Conservation (phyloP, 2,888 invertebrate genomes). For the Ophion ellenae region DNA sequence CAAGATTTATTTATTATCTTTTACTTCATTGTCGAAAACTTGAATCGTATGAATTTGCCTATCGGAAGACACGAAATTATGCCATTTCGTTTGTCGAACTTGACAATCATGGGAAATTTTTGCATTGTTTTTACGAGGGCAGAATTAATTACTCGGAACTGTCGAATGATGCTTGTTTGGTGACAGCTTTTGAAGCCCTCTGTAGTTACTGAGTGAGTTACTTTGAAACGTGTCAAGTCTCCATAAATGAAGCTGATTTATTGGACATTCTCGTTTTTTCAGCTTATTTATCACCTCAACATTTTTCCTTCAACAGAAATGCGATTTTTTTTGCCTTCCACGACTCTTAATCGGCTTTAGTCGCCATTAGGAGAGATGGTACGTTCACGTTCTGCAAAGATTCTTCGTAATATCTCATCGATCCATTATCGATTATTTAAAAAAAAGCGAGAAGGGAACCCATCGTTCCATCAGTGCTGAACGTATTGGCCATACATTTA, state of each 20-base stretch:
- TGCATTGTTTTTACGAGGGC: not conserved
- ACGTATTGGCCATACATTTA: not conserved
- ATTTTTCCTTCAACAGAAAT: not conserved
- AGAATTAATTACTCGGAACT: no score
- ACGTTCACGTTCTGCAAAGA: slow-evolving; percentile 18
- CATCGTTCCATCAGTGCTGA: not conserved
- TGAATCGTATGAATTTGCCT: no score
- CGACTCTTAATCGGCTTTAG: slow-evolving; percentile 5
- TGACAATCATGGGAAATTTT: not conserved
- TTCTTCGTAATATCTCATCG: slow-evolving; percentile 25
- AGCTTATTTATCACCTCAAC: not conserved
- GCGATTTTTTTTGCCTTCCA: not conserved
- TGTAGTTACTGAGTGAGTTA: no score
- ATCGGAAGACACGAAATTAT: no score
- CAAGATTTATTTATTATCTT: no score
- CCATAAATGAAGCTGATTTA: not conserved
- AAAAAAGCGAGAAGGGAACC: not conserved
- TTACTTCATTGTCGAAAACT: no score
- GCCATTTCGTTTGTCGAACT: not conserved
- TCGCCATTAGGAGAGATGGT: not conserved
- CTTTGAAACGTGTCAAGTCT: not conserved
- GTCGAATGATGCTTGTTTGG: no score
- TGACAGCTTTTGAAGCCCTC: no score
- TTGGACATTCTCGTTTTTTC: not conserved
- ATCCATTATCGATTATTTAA: slow-evolving; percentile 21